A percentile compares a stretch with the other conserved stretches of the same genome.
These are phyloP conservation scores for Cyclophora punctaria DNA, from an alignment of 2,888 invertebrate genomes.

Conservation along the genomic window DNA sequence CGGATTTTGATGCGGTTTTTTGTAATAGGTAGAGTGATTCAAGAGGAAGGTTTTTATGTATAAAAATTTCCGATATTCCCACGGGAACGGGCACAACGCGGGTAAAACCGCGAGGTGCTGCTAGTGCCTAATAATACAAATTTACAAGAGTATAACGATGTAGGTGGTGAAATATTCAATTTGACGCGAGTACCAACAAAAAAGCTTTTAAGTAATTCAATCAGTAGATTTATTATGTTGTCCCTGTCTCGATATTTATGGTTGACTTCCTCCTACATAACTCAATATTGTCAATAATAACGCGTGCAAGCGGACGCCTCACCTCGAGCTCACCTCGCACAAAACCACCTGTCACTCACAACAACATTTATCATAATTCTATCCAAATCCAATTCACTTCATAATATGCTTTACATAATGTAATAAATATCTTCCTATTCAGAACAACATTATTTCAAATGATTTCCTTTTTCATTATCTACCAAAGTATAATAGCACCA, in stretches of 20 bases:
- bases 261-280: conserved; percentile 42
- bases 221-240: conserved; percentile 27
- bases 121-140: no score
- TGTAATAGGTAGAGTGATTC: no score
- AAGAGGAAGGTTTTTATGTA: no score
- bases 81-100: no score
- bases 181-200: conserved; percentile 20
- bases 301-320: conserved; percentile 28
- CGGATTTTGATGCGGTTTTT: no score
- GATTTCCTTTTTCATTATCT: neutral
- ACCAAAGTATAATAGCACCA: neutral
- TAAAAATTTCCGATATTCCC: no score
- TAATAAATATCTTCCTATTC: neutral
- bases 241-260: conserved; percentile 35
- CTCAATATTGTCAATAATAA: conserved; percentile 54
- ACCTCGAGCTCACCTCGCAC: conserved; percentile 25
- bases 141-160: no score
- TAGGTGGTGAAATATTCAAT: neutral
- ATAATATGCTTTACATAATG: neutral
- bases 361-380: conserved; percentile 56
- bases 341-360: conserved; percentile 49
- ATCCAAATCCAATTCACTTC: conserved; percentile 29
- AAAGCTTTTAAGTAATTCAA: conserved; percentile 40
- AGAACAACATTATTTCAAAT: neutral
- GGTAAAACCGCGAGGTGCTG: no score